Percentiles rank a stretch among this genome's conserved stretches.
These are phyloP conservation scores for Deilephila porcellus DNA, from an alignment of 2,888 invertebrate genomes.

Conservation along the genomic window DNA sequence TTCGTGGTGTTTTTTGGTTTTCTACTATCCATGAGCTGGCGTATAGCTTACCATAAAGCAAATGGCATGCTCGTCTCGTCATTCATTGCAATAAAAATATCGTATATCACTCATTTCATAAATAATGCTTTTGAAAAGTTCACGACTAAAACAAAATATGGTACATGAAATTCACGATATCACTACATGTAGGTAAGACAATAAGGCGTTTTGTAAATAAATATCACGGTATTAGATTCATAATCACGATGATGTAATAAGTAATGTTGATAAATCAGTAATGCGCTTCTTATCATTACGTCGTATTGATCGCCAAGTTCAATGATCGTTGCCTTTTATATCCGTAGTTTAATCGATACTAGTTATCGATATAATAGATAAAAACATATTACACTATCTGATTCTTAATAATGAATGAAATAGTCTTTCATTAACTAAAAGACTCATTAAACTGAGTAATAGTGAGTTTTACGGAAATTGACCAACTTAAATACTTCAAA, in stretches of 20 bases:
- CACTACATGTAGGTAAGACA: background rate
- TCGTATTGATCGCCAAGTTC: background rate
- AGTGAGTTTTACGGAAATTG: no score
- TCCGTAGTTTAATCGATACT: background rate
- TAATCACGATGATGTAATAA: background rate
- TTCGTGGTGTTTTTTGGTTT: no score
- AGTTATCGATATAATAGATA: background rate
- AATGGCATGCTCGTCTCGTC: no score
- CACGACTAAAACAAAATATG: no score
- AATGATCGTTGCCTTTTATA: background rate
- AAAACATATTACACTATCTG: background rate
- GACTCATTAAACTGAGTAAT: no score
- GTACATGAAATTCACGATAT: background rate
- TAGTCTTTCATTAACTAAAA: background rate
- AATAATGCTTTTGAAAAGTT: no score
- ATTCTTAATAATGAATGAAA: background rate
- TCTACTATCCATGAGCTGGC: no score
- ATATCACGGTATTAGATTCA: no score
- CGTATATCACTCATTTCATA: no score
- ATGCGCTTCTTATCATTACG: background rate
- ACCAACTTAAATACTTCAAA: no score
- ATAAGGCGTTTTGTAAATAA: constrained; percentile 1
- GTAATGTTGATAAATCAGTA: background rate
- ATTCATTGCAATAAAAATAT: no score
- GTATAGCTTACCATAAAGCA: no score